Percentiles rank a stretch among this genome's conserved stretches.
Evolutionary conservation across 2,113 vertebrate genomes (phyloP).

Genomic region (Anarrhichthys ocellatus): DNA sequence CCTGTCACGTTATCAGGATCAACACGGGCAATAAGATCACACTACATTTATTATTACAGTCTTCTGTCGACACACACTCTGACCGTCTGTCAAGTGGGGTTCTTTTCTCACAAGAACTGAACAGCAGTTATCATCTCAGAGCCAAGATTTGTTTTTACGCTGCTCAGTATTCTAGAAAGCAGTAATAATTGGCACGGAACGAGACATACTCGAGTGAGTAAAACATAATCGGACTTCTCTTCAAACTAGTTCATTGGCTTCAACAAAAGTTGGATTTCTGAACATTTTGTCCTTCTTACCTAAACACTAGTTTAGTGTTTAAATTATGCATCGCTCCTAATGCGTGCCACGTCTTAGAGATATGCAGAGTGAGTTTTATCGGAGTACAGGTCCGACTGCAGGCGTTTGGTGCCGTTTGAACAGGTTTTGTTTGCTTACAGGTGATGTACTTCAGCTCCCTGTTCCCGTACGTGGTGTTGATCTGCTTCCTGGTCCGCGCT

Average conservation of each 20-base stretch:
- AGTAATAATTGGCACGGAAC: background rate
- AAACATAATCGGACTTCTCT: background rate
- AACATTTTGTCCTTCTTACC: background rate
- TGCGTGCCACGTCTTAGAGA: background rate
- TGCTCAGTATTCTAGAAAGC: background rate
- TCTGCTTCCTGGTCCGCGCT: slow-evolving; percentile 94
- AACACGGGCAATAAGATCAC: background rate
- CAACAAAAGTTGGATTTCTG: background rate
- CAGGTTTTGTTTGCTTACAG: slow-evolving; percentile 76
- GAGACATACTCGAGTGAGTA: background rate
- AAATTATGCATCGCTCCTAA: too few relatives aligned
- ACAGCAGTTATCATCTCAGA: background rate
- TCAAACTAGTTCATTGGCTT: background rate
- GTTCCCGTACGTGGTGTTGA: slow-evolving; percentile 94
- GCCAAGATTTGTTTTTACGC: background rate
- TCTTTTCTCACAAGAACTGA: background rate
- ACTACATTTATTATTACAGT: background rate
- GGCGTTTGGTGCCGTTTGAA: background rate
- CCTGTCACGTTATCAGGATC: background rate
- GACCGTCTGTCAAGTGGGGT: background rate
- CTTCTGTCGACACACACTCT: background rate
- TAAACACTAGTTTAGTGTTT: background rate
- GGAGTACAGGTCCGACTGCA: background rate
- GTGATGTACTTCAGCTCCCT: slow-evolving; percentile 99
- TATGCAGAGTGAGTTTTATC: background rate